These are phyloP conservation scores for Leucopternis melanops DNA, from an alignment of 2,113 vertebrate species.

Conservation along the genomic window DNA sequence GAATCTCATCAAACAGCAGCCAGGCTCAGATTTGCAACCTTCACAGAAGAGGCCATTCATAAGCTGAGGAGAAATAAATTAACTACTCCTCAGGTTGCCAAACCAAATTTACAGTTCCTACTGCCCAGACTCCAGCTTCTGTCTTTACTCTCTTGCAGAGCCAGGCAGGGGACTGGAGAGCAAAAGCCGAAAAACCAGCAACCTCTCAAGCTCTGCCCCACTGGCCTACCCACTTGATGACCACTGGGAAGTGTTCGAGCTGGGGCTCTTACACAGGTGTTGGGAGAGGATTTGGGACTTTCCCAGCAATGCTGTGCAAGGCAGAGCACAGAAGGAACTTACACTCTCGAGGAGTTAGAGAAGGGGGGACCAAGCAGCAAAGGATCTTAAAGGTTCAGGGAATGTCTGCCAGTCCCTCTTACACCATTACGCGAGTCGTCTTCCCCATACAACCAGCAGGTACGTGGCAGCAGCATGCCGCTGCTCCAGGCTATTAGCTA, in stretches of 20 bases:
- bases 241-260: background rate
- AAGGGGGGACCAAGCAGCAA: background rate
- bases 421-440: fast-evolving
- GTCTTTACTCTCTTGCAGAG: background rate
- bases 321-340: background rate
- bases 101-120: slow-evolving; percentile 58
- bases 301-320: background rate
- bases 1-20: slow-evolving; percentile 61
- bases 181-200: background rate
- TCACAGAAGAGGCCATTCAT: slow-evolving; percentile 64
- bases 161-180: background rate
- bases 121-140: slow-evolving; percentile 22
- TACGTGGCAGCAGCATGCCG: fast-evolving
- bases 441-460: background rate
- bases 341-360: background rate
- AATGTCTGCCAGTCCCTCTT: background rate
- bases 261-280: background rate
- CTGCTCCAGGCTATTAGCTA: background rate
- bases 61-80: background rate
- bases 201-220: background rate
- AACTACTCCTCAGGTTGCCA: slow-evolving; percentile 28
- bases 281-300: background rate
- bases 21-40: slow-evolving; percentile 33
- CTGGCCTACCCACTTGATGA: fast-evolving
- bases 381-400: background rate